phyloP scores from a whole-genome alignment of 2,113 vertebrate species.

The Eleginops maclovinus region DNA sequence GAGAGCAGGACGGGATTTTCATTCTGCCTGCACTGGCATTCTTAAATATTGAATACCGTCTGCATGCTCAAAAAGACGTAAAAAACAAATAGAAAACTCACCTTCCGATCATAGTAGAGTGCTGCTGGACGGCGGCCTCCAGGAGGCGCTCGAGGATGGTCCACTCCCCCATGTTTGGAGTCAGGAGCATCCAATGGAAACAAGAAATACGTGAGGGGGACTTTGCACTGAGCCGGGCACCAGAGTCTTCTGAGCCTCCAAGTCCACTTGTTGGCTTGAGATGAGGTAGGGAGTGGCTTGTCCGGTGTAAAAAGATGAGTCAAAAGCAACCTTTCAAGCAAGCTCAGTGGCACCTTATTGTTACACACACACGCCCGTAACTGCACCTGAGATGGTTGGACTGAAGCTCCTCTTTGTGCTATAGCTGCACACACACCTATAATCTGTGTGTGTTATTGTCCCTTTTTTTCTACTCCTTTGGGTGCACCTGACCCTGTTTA shows the following conservation, averaged over 20 bases:
- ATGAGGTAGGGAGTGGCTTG: slow-evolving; percentile 56
- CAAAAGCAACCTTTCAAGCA: slow-evolving; percentile 9
- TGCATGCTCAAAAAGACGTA: not conserved
- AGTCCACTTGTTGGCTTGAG: slow-evolving; percentile 58
- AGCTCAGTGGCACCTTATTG: slow-evolving; percentile 30
- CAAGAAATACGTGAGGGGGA: slow-evolving; percentile 34
- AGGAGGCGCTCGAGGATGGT: slow-evolving; percentile 99
- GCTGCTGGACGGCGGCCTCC: slow-evolving; percentile 98
- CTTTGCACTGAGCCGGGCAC: slow-evolving; percentile 17
- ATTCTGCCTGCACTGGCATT: not conserved
- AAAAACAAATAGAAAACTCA: slow-evolving; percentile 78
- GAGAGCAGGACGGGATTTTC: slow-evolving; percentile 9
- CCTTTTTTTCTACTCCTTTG: too few species aligned
- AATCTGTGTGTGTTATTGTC: not conserved
- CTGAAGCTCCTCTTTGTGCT: not conserved
- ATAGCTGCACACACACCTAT: too few species aligned
- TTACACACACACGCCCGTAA: not conserved
- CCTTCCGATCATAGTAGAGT: slow-evolving; percentile 99
- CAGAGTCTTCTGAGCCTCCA: slow-evolving; percentile 25
- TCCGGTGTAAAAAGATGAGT: slow-evolving; percentile 5
- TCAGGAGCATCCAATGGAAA: slow-evolving; percentile 75
- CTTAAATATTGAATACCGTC: not conserved
- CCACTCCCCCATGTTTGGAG: slow-evolving; percentile 96
- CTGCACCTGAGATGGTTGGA: slow-evolving; percentile 29
- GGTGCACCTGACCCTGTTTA: slow-evolving; percentile 56